phyloP scores from a whole-genome alignment of 2,113 vertebrate genomes.

The Irena cyanogastra region DNA sequence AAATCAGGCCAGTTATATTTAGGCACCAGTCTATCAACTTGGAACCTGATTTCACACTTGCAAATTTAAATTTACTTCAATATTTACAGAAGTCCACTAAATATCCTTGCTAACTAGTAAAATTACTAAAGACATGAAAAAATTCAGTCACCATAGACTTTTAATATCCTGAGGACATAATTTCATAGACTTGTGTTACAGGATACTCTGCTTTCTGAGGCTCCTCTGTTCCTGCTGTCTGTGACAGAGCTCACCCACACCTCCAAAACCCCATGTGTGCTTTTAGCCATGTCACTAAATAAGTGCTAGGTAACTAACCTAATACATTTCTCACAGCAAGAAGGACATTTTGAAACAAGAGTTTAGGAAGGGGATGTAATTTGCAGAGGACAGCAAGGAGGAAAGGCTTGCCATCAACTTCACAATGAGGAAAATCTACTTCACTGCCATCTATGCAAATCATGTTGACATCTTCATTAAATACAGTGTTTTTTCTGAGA shows the following conservation, averaged over 20 bases:
- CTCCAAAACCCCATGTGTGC: neutral
- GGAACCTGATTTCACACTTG: neutral
- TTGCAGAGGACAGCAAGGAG: neutral
- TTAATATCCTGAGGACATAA: neutral
- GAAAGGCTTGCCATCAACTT: neutral
- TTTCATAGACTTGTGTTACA: neutral
- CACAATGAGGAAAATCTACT: neutral
- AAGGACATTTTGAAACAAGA: neutral
- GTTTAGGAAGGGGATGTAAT: neutral
- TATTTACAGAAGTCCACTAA: neutral
- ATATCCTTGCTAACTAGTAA: neutral
- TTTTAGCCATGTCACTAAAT: neutral
- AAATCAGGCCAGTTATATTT: neutral
- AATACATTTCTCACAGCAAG: neutral
- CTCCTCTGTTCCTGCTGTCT: neutral
- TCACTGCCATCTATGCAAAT: neutral
- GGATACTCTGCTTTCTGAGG: neutral
- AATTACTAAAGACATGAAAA: neutral
- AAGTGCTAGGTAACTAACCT: neutral
- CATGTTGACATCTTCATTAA: neutral
- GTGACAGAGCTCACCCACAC: neutral
- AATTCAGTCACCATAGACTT: neutral
- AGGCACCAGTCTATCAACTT: neutral
- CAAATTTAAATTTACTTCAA: neutral
- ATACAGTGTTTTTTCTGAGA: neutral